Percentiles rank a stretch among this genome's conserved stretches.
phyloP scores from a whole-genome alignment of 1,140 invertebrate genomes.

The Hyphantria cunea region DNA sequence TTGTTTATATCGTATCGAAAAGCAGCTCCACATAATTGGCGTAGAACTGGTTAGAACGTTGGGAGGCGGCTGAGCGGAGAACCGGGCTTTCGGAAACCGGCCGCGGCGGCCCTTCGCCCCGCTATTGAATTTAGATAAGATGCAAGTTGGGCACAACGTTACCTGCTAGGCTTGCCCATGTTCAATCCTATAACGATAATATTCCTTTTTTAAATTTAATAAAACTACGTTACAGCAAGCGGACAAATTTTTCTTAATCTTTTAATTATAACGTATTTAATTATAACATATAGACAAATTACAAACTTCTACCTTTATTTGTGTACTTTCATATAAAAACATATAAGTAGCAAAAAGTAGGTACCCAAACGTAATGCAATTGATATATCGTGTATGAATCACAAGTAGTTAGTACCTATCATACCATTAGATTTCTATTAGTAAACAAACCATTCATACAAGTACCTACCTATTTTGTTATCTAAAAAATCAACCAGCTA shows the following conservation, averaged over 20 bases:
- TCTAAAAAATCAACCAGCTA: conserved; percentile 24
- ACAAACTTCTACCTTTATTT: too few species aligned
- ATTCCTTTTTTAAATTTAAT: too few species aligned
- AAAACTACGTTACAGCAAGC: too few species aligned
- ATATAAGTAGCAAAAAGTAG: too few species aligned
- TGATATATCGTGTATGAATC: too few species aligned
- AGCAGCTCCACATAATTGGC: conserved; percentile 55
- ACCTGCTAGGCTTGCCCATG: conserved; percentile 5
- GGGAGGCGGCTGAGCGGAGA: conserved; percentile 3
- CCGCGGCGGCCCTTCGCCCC: conserved; percentile 32
- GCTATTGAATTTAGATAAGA: conserved; percentile 42
- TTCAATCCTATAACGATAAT: conserved; percentile 12
- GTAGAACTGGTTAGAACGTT: conserved; percentile 52
- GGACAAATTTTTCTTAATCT: too few species aligned
- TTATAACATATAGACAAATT: too few species aligned
- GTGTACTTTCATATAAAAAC: too few species aligned
- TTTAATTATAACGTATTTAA: too few species aligned
- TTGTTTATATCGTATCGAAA: conserved; percentile 59
- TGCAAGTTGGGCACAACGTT: conserved; percentile 25
- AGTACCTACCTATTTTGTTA: conserved; percentile 10
- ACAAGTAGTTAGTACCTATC: too few species aligned
- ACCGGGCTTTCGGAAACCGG: conserved; percentile 44
- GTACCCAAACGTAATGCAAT: too few species aligned
- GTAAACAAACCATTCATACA: conserved; percentile 16
- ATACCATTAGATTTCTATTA: conserved; percentile 5